These are phyloP conservation scores for Chymomyza fuscimana DNA, from an alignment of 2,888 invertebrate species.

Conservation along the genomic window DNA sequence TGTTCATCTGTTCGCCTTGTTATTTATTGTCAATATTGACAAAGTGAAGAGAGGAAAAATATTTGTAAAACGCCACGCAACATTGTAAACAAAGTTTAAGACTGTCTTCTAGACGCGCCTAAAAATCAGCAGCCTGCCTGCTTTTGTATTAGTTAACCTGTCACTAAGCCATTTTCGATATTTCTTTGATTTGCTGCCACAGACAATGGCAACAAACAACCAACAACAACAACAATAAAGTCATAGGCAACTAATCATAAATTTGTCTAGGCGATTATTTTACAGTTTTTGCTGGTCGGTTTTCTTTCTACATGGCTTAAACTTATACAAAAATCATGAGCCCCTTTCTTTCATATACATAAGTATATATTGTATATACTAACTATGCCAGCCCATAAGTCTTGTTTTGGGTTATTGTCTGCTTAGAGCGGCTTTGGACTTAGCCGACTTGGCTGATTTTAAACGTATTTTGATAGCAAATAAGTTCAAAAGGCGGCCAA, in stretches of 20 bases:
- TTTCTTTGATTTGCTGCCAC: slow-evolving; percentile 17
- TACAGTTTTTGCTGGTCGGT: slow-evolving; percentile 56
- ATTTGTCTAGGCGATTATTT: slow-evolving; percentile 69
- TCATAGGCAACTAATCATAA: slow-evolving; percentile 65
- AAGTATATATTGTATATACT: not conserved
- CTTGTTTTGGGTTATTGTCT: slow-evolving; percentile 9
- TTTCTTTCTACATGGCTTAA: slow-evolving; percentile 34
- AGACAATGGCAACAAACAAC: slow-evolving; percentile 23
- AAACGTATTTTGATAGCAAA: slow-evolving; percentile 21
- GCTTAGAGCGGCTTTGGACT: slow-evolving; percentile 5
- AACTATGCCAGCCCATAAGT: not conserved
- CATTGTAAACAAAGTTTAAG: slow-evolving; percentile 74
- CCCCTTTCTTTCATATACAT: not conserved
- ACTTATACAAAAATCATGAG: not conserved
- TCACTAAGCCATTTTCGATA: slow-evolving; percentile 58
- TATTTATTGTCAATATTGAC: slow-evolving; percentile 75
- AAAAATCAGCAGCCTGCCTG: slow-evolving; percentile 41
- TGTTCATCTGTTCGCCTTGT: slow-evolving; percentile 32
- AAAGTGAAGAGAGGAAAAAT: slow-evolving; percentile 46
- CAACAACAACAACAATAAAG: slow-evolving; percentile 16
- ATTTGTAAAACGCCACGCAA: slow-evolving; percentile 72
- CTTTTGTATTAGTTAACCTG: slow-evolving; percentile 36
- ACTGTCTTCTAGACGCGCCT: slow-evolving; percentile 53
- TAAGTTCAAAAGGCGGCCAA: slow-evolving; percentile 17
- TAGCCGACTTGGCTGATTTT: slow-evolving; percentile 17